These are phyloP conservation scores for Macaca mulatta DNA, from an alignment of 2,113 vertebrate genomes.

Conservation along the genomic window DNA sequence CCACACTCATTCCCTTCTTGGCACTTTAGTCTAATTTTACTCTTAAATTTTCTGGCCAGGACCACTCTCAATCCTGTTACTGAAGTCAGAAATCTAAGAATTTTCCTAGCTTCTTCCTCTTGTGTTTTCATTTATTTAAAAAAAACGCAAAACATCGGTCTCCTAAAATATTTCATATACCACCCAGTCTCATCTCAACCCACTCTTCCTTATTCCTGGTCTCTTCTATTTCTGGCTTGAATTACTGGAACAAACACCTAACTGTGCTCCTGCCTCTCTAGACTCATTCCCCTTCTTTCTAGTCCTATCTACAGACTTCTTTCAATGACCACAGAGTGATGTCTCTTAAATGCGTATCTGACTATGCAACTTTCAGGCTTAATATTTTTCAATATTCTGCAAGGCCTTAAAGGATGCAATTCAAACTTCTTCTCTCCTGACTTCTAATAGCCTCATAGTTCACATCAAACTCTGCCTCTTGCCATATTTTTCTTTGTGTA, in stretches of 20 bases:
- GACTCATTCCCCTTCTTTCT: too few relatives aligned
- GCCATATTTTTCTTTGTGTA: neutral
- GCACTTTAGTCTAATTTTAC: neutral
- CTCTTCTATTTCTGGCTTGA: neutral
- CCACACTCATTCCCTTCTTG: neutral
- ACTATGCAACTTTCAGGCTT: neutral
- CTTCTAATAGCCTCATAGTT: neutral
- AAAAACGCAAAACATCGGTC: neutral
- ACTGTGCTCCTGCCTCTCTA: neutral
- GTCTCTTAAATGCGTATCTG: neutral
- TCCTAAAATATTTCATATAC: neutral
- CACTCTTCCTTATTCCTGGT: neutral
- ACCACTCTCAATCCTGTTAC: neutral
- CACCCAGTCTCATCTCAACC: neutral
- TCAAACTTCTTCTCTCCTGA: neutral
- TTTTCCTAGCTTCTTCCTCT: neutral
- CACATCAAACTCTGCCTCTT: neutral
- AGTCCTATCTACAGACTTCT: neutral
- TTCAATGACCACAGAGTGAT: neutral
- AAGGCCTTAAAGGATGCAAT: neutral
- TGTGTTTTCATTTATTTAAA: neutral
- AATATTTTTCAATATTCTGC: neutral
- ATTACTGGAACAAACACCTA: neutral
- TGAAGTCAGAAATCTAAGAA: neutral
- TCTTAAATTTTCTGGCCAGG: neutral